Percentiles rank a stretch among this genome's conserved stretches.
phyloP scores from a whole-genome alignment of 1,140 invertebrate species.

The Papilio xuthus region DNA sequence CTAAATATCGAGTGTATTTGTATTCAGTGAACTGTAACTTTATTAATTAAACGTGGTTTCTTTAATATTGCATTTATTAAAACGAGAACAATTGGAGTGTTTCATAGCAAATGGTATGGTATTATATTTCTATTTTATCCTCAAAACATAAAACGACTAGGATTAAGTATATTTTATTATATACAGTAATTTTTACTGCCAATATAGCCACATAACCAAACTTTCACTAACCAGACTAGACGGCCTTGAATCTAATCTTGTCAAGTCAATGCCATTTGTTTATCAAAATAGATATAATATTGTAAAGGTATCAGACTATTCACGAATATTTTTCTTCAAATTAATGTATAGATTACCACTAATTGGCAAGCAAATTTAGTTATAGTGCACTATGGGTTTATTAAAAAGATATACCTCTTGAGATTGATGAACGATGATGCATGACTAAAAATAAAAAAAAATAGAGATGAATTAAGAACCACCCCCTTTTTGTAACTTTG shows the following conservation, averaged over 20 bases:
- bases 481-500: no score
- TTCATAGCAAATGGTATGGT: constrained; percentile 35
- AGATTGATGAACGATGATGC: neutral
- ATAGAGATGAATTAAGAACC: no score
- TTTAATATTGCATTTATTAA: constrained; percentile 19
- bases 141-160: neutral
- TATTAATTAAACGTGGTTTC: constrained; percentile 24
- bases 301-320: constrained; percentile 34
- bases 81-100: constrained; percentile 13
- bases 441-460: neutral
- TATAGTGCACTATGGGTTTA: neutral
- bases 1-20: neutral
- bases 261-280: constrained; percentile 76
- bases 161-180: neutral
- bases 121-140: constrained; percentile 10
- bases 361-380: neutral
- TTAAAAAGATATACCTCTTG: neutral
- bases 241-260: constrained; percentile 80
- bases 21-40: constrained; percentile 8
- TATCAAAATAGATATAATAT: constrained; percentile 58
- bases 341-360: neutral
- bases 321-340: neutral
- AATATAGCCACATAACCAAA: constrained; percentile 68
- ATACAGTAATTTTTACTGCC: constrained; percentile 35
- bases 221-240: constrained; percentile 69